Evolutionary conservation across 2,113 vertebrate genomes (phyloP).

Genomic region (Climacteris rufus): DNA sequence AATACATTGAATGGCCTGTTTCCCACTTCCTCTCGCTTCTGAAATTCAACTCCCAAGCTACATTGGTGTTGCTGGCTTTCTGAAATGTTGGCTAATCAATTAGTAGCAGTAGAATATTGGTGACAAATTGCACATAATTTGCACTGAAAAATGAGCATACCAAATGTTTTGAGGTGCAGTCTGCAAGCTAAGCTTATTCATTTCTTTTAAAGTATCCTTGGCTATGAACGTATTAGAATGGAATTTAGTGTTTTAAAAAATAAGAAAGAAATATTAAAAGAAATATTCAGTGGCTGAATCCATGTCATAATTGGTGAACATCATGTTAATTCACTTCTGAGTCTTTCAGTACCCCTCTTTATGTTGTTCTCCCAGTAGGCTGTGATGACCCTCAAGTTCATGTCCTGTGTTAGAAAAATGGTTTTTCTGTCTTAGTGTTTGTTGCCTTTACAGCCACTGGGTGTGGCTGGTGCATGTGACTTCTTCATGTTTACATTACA

Average conservation of each 20-base stretch:
- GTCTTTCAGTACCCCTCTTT: background rate
- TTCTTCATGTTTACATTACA: background rate
- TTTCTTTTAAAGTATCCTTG: background rate
- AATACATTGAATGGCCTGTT: background rate
- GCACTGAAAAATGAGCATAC: background rate
- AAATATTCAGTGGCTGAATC: background rate
- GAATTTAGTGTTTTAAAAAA: background rate
- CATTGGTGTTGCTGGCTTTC: background rate
- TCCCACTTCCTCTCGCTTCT: background rate
- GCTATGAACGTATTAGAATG: background rate
- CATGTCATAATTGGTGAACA: background rate
- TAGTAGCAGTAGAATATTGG: background rate
- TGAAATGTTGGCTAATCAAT: background rate
- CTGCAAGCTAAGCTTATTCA: background rate
- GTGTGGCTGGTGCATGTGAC: too few relatives aligned
- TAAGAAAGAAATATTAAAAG: fast-evolving
- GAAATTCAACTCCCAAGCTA: background rate
- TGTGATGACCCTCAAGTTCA: background rate
- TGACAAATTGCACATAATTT: background rate
- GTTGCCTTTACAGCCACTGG: background rate
- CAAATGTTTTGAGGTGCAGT: background rate
- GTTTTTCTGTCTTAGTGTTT: background rate
- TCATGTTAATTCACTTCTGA: background rate
- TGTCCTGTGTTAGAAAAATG: background rate
- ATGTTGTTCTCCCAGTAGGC: background rate